phyloP scores from a whole-genome alignment of 2,797 vertebrate species.

The Macropus fuliginosus region DNA sequence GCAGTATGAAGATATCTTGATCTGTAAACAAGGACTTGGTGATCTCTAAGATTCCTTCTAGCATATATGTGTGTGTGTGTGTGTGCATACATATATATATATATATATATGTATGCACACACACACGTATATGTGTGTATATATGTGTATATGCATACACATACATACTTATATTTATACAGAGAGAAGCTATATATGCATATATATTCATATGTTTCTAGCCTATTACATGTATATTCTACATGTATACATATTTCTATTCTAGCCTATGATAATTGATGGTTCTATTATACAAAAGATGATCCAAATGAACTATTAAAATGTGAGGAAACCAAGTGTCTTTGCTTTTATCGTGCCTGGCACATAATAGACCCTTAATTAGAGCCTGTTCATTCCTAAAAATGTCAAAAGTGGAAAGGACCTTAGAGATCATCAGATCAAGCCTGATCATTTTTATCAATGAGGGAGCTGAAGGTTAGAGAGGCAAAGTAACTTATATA shows the following conservation, averaged over 20 bases:
- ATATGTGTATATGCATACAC: too few relatives aligned
- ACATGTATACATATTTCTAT: too few relatives aligned
- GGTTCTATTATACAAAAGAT: conserved; percentile 12
- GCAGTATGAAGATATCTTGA: background rate
- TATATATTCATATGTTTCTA: too few relatives aligned
- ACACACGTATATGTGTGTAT: too few relatives aligned
- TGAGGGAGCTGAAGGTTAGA: background rate
- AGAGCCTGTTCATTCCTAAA: background rate
- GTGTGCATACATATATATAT: too few relatives aligned
- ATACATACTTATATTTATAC: too few relatives aligned
- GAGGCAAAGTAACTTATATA: background rate
- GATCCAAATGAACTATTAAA: conserved; percentile 63
- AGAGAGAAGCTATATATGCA: too few relatives aligned
- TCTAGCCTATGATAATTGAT: background rate
- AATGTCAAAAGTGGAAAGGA: background rate
- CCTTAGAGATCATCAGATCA: background rate
- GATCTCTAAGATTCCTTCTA: background rate
- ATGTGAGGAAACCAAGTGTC: conserved; percentile 62
- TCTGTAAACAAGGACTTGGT: background rate
- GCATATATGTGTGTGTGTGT: background rate
- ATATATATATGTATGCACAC: too few relatives aligned
- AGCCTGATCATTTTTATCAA: background rate
- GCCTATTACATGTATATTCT: too few relatives aligned
- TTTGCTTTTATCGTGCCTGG: conserved; percentile 66
- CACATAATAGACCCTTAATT: background rate